Evolutionary conservation across 1,140 invertebrate genomes (phyloP).

Genomic region (Leptopilina boulardi): DNA sequence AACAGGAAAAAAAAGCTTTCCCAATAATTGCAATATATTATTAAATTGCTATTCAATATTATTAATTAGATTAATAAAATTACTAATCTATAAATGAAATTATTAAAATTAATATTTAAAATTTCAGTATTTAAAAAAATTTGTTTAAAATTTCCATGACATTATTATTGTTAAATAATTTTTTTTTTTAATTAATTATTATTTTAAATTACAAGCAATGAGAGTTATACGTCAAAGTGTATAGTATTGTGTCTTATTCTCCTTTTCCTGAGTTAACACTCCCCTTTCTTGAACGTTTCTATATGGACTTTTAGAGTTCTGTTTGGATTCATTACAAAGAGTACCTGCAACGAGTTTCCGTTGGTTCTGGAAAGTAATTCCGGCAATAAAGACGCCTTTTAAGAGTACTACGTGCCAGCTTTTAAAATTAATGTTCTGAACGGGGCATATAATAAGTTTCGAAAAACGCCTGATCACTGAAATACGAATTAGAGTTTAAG

Average conservation of each 20-base stretch:
- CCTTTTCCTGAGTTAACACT: background rate
- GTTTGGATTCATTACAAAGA: conserved; percentile 11
- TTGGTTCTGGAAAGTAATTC: conserved; percentile 21
- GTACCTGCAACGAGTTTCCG: conserved; percentile 13
- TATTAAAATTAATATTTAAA: no score
- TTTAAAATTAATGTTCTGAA: conserved; percentile 7
- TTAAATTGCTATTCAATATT: no score
- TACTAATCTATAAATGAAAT: no score
- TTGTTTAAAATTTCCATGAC: no score
- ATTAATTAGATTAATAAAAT: no score
- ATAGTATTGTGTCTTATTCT: background rate
- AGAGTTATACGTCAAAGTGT: no score
- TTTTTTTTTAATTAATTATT: no score
- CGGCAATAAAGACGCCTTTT: conserved; percentile 7
- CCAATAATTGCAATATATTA: no score
- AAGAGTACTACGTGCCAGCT: conserved; percentile 21
- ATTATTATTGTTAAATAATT: no score
- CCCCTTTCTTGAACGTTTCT: background rate
- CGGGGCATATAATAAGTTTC: background rate
- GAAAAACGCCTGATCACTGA: background rate
- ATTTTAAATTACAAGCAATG: no score
- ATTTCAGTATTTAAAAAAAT: no score
- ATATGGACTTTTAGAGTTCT: conserved; percentile 27
- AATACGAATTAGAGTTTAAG: background rate
- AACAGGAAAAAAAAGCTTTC: no score